Evolutionary conservation across 2,888 invertebrate species (phyloP).

Genomic region (Epistrophella euchroma): DNA sequence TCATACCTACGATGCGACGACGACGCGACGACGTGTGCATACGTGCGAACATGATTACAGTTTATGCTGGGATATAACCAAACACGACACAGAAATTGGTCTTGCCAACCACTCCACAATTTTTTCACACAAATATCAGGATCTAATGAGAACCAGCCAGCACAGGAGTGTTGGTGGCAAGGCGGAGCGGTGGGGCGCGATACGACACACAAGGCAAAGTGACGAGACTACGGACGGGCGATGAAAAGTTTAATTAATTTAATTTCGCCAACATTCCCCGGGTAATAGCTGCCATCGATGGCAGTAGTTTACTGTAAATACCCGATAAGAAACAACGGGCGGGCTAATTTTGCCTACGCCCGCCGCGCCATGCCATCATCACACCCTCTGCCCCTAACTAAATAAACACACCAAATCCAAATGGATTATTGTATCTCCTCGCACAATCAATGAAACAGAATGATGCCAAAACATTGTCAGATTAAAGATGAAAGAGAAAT

Average conservation of each 20-base stretch:
- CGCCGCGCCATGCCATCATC: background rate
- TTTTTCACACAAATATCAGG: background rate
- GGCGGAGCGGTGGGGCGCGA: background rate
- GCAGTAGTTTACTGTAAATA: constrained; percentile 31
- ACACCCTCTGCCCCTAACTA: constrained; percentile 2
- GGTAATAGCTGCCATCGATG: constrained; percentile 56
- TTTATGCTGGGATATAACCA: constrained; percentile 34
- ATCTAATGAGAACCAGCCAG: background rate
- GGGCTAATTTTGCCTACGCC: constrained; percentile 12
- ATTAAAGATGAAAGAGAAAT: constrained; percentile 72
- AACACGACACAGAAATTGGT: constrained; percentile 21
- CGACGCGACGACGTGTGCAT: constrained; percentile 52
- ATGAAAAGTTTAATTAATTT: constrained; percentile 73
- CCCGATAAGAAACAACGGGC: constrained; percentile 37
- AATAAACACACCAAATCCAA: constrained; percentile 47
- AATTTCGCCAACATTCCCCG: constrained; percentile 61
- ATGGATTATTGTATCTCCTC: constrained; percentile 63
- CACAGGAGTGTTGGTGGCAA: background rate
- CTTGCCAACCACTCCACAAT: constrained; percentile 17
- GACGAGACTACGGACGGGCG: constrained; percentile 11
- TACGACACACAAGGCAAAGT: background rate
- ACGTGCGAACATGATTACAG: constrained; percentile 67
- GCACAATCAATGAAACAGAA: constrained; percentile 66
- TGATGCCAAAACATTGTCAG: constrained; percentile 70
- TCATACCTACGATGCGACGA: background rate